A percentile compares a stretch with the other conserved stretches of the same genome.
phyloP scores from a whole-genome alignment of 2,888 invertebrate species.

The Pycnomerus fuliginosus region DNA sequence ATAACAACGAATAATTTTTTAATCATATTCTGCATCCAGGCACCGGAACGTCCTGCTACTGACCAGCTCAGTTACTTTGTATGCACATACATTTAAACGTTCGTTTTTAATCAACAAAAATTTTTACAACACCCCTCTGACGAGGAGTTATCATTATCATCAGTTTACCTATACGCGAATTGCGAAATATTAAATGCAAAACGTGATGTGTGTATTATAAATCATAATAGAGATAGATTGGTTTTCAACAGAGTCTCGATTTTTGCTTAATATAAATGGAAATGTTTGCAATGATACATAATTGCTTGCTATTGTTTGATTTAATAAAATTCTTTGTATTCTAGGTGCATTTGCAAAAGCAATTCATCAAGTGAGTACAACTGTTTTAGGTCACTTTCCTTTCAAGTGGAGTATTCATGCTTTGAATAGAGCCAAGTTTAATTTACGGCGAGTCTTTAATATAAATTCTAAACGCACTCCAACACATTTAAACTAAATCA shows the following conservation, averaged over 20 bases:
- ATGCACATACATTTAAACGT: conserved; percentile 36
- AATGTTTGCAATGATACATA: too few relatives aligned
- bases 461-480: conserved; percentile 31
- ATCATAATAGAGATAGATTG: too few relatives aligned
- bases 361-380: conserved; percentile 34
- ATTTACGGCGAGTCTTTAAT: conserved; percentile 31
- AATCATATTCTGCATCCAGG: conserved; percentile 41
- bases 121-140: too few relatives aligned
- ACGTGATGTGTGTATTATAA: too few relatives aligned
- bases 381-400: conserved; percentile 40
- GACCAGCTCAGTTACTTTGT: conserved; percentile 36
- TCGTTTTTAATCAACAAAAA: conserved; percentile 31
- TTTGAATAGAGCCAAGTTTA: conserved; percentile 33
- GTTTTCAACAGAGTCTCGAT: too few relatives aligned
- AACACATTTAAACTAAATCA: conserved; percentile 20
- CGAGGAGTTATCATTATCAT: too few relatives aligned
- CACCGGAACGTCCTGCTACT: conserved; percentile 41
- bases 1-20: conserved; percentile 49
- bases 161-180: too few relatives aligned
- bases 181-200: too few relatives aligned
- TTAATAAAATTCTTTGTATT: conserved; percentile 32
- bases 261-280: too few relatives aligned
- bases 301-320: conserved; percentile 33
- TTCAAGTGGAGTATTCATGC: conserved; percentile 36
- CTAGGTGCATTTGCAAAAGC: conserved; percentile 29